Conservation (phyloP, 92 coral and sea anemone species). For the Pocillopora grandis region DNA sequence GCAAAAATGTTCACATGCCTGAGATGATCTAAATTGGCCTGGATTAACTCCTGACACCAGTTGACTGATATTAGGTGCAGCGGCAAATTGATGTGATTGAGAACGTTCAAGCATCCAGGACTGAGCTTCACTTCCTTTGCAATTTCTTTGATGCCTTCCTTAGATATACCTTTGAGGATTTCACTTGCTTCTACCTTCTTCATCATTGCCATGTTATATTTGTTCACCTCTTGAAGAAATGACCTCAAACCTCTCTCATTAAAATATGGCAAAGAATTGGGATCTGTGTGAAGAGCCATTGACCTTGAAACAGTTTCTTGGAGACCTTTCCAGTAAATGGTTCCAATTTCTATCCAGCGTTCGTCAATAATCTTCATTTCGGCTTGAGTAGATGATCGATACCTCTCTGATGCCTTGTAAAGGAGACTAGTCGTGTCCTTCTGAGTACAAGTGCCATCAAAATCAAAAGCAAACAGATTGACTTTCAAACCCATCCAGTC, state of each 20-base stretch:
- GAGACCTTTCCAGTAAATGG: conserved; percentile 58
- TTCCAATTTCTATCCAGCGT: conserved; percentile 73
- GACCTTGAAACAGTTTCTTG: conserved; percentile 54
- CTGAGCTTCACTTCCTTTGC: conserved; percentile 70
- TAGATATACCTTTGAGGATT: conserved; percentile 78
- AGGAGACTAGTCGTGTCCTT: conserved; percentile 77
- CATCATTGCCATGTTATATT: conserved; percentile 56
- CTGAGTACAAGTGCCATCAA: conserved; percentile 92
- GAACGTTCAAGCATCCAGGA: conserved; percentile 77
- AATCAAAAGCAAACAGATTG: conserved; percentile 85
- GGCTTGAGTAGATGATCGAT: conserved; percentile 50
- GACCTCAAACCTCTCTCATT: conserved; percentile 69
- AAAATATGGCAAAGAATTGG: conserved; percentile 26
- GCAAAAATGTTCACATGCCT: conserved; percentile 71
- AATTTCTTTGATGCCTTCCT: conserved; percentile 54
- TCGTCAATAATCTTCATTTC: conserved; percentile 63
- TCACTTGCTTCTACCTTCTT: conserved; percentile 79
- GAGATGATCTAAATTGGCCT: conserved; percentile 68
- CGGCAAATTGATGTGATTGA: conserved; percentile 73
- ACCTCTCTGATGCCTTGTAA: conserved; percentile 87
- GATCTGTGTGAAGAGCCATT: conserved; percentile 26
- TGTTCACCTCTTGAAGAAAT: conserved; percentile 61
- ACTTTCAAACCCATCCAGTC: conserved; percentile 69
- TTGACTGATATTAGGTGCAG: conserved; percentile 84
- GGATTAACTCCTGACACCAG: conserved; percentile 88